Evolutionary conservation across 2,113 vertebrate genomes (phyloP).

Genomic region (Mystacornis crossleyi): DNA sequence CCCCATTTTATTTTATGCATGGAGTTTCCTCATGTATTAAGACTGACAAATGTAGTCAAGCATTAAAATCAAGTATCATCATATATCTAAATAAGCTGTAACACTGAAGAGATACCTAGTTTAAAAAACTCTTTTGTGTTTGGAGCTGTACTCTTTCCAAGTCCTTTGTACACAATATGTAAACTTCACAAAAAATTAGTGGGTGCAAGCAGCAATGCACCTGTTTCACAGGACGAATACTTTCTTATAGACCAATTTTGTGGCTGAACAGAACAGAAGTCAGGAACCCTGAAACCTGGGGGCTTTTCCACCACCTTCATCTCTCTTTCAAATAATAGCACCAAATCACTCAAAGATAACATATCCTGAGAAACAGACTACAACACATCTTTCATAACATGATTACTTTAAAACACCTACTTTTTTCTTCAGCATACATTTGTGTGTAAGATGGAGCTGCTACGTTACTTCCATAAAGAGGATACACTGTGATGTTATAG

Average conservation of each 20-base stretch:
- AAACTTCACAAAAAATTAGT: background rate
- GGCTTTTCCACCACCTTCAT: background rate
- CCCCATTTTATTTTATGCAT: background rate
- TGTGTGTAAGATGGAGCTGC: conserved; percentile 54
- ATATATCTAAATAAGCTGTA: background rate
- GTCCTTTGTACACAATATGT: background rate
- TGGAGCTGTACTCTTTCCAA: background rate
- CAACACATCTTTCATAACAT: background rate
- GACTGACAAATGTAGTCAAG: background rate
- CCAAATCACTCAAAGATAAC: background rate
- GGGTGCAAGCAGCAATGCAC: background rate
- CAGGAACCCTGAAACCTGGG: background rate
- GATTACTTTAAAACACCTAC: conserved; percentile 56
- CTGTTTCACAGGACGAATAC: background rate
- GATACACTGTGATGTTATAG: conserved; percentile 78
- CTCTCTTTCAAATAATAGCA: background rate
- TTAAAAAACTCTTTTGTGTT: background rate
- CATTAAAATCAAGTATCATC: background rate
- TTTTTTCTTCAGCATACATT: conserved; percentile 60
- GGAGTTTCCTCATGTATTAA: background rate
- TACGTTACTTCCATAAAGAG: conserved; percentile 34
- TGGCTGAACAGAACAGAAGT: background rate
- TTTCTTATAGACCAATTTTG: background rate
- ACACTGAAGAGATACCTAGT: background rate
- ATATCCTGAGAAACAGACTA: background rate